Conservation (phyloP, 2,888 invertebrate genomes). For the Rutpela maculata region DNA sequence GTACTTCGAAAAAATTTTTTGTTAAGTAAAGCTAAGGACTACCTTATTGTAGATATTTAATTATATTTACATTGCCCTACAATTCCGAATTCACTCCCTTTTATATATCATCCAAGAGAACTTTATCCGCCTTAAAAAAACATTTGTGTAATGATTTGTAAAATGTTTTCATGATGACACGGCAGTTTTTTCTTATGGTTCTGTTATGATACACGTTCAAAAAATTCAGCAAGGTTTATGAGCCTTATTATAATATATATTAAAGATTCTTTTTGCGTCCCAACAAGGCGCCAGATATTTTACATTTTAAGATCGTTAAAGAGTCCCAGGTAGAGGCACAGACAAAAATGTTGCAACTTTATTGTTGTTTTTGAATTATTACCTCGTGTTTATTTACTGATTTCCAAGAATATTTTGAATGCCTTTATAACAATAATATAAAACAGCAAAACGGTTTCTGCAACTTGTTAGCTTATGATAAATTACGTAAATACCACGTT, state of each 20-base stretch:
- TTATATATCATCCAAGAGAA: not conserved
- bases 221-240: conserved; percentile 23
- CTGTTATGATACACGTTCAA: conserved; percentile 20
- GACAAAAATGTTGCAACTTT: conserved; percentile 35
- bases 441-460: not conserved
- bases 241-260: conserved; percentile 37
- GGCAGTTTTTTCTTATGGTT: conserved; percentile 17
- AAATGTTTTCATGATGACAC: conserved; percentile 31
- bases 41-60: no score
- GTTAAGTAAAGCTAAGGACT: no score
- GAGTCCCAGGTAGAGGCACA: conserved; percentile 30
- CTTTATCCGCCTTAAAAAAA: not conserved
- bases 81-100: not conserved
- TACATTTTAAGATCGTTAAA: conserved; percentile 38
- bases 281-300: conserved; percentile 39
- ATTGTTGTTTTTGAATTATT: conserved; percentile 43
- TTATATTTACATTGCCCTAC: not conserved
- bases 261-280: conserved; percentile 36
- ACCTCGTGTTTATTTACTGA: conserved; percentile 31
- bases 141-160: conserved; percentile 37
- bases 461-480: conserved; percentile 2
- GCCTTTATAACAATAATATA: conserved; percentile 8
- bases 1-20: no score
- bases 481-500: not conserved
- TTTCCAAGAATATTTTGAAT: conserved; percentile 33